Evolutionary conservation across 2,797 vertebrate genomes (phyloP).

Genomic region (Tachyglossus aculeatus): DNA sequence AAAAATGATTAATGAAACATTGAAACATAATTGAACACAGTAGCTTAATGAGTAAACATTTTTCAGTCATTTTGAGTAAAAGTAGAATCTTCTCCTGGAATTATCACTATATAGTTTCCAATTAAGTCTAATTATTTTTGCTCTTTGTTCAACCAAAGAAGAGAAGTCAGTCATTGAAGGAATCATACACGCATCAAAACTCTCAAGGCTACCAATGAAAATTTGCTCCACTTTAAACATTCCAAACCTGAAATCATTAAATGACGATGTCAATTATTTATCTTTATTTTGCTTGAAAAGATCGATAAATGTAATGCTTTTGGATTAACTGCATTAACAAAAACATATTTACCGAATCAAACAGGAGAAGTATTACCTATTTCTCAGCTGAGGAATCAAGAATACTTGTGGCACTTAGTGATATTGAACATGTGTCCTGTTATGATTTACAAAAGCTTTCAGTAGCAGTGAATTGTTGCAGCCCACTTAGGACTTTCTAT

Average conservation of each 20-base stretch:
- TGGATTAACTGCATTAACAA: neutral
- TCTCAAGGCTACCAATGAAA: neutral
- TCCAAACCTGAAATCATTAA: neutral
- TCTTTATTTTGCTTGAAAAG: neutral
- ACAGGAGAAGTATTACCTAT: neutral
- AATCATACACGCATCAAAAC: too few species aligned
- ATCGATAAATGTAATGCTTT: neutral
- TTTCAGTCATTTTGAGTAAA: neutral
- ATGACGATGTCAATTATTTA: neutral
- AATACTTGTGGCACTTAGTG: neutral
- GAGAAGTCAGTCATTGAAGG: neutral
- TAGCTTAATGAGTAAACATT: neutral
- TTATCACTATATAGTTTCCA: neutral
- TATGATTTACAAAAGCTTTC: neutral
- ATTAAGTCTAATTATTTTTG: slow-evolving; percentile 8
- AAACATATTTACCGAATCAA: neutral
- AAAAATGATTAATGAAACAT: neutral
- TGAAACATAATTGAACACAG: slow-evolving; percentile 18
- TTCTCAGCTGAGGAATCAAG: neutral
- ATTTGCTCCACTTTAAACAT: neutral
- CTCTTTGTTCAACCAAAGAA: neutral
- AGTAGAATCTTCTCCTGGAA: neutral
- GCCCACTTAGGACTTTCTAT: neutral
- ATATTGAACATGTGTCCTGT: neutral
- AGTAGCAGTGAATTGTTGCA: neutral